Conservation (phyloP, 2,797 vertebrate genomes). For the Argentina silus region DNA sequence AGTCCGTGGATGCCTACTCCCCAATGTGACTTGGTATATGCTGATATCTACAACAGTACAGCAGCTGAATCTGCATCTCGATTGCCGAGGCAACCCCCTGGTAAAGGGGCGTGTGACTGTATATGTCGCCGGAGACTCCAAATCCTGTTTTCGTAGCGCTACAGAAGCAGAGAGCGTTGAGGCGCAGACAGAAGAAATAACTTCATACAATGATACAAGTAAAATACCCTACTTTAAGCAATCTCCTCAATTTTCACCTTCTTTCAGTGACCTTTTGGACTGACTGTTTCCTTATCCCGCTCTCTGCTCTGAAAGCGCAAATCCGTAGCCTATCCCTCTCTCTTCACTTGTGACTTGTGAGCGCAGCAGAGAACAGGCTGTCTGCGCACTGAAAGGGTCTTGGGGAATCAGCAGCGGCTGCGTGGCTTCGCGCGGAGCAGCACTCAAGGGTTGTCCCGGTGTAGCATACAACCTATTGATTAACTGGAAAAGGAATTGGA, state of each 20-base stretch:
- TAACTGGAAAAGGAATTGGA: slow-evolving; percentile 2
- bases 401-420: slow-evolving; percentile 42
- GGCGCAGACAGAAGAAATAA: slow-evolving; percentile 24
- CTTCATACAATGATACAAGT: neutral
- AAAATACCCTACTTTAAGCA: slow-evolving; percentile 58
- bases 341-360: slow-evolving; percentile 30
- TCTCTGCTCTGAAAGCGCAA: neutral
- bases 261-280: slow-evolving; percentile 30
- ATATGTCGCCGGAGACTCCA: slow-evolving; percentile 24
- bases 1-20: neutral
- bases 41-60: slow-evolving; percentile 19
- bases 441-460: neutral
- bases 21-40: slow-evolving; percentile 10
- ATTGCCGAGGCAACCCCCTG: slow-evolving; percentile 47
- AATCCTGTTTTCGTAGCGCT: slow-evolving; percentile 52
- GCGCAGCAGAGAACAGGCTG: slow-evolving; percentile 44
- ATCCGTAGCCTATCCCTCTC: neutral
- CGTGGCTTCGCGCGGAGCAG: slow-evolving; percentile 57
- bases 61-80: slow-evolving; percentile 53
- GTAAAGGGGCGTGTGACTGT: slow-evolving; percentile 71
- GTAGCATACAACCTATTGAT: neutral
- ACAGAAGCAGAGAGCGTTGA: slow-evolving; percentile 32
- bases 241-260: neutral
- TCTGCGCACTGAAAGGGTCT: slow-evolving; percentile 44
- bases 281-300: slow-evolving; percentile 9